These are phyloP conservation scores for Choreutis nemorana DNA, from an alignment of 2,888 invertebrate genomes.

Conservation along the genomic window DNA sequence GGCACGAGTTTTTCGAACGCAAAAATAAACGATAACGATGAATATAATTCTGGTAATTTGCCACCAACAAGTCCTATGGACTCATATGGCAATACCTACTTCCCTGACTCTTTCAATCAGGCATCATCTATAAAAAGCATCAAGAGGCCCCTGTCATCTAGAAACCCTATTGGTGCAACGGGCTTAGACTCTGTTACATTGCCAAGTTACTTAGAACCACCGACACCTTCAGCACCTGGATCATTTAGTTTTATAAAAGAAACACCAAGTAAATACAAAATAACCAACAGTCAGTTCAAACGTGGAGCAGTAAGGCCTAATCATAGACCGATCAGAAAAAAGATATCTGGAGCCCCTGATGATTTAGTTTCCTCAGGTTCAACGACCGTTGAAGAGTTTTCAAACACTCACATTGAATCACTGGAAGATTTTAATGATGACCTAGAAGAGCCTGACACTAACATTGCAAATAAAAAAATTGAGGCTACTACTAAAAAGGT, in stretches of 20 bases:
- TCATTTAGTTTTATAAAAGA: conserved; percentile 43
- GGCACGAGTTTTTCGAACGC: conserved; percentile 31
- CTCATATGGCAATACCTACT: conserved; percentile 52
- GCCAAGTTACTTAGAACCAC: conserved; percentile 58
- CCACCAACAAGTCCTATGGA: conserved; percentile 33
- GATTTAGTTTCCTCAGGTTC: conserved; percentile 51
- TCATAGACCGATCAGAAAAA: conserved; percentile 51
- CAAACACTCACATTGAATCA: conserved; percentile 28
- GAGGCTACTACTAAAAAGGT: conserved; percentile 22
- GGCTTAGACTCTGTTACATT: conserved; percentile 39
- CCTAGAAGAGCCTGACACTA: conserved; percentile 30
- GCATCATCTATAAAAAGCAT: conserved; percentile 44
- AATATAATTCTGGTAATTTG: conserved; percentile 17
- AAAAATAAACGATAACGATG: conserved; percentile 39
- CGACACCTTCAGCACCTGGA: conserved; percentile 41
- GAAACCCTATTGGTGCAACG: conserved; percentile 22
- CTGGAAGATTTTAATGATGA: conserved; percentile 41
- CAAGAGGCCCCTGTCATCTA: conserved; percentile 31
- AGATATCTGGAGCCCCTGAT: conserved; percentile 41
- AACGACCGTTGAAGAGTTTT: conserved; percentile 37
- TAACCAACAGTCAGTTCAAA: conserved; percentile 36
- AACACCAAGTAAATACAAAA: conserved; percentile 35
- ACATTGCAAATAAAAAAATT: too few relatives aligned
- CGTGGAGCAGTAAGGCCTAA: conserved; percentile 41
- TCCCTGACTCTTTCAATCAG: conserved; percentile 51